Conservation (phyloP, 2,888 invertebrate genomes). For the Ophion obscuratus region DNA sequence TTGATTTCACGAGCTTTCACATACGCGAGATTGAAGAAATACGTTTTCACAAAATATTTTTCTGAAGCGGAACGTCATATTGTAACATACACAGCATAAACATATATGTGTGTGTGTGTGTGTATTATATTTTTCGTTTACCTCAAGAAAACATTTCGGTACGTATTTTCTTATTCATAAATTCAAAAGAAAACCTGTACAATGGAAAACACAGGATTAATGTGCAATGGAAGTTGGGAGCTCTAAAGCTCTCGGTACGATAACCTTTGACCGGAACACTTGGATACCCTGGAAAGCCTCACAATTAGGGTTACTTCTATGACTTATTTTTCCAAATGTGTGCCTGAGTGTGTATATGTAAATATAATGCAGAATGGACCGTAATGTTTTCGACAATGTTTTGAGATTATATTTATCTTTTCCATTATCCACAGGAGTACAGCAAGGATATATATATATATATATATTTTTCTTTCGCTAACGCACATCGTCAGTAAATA, state of each 20-base stretch:
- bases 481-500: no score
- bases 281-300: conserved; percentile 53
- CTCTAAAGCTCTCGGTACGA: conserved; percentile 45
- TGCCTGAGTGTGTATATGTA: neutral
- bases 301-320: conserved; percentile 53
- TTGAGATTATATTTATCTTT: neutral
- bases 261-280: conserved; percentile 52
- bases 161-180: conserved; percentile 32
- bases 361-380: no score
- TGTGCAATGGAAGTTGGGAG: conserved; percentile 27
- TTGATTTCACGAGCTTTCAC: conserved; percentile 24
- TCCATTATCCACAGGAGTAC: neutral
- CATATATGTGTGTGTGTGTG: neutral
- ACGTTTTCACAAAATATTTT: conserved; percentile 21
- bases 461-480: neutral
- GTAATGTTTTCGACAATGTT: neutral
- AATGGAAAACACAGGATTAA: conserved; percentile 32
- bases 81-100: neutral
- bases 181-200: conserved; percentile 30
- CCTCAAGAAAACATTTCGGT: conserved; percentile 9
- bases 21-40: conserved; percentile 26
- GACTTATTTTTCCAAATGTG: conserved; percentile 53
- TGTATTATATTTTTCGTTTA: conserved; percentile 3
- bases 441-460: neutral
- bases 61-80: neutral